These are phyloP conservation scores for Amphilophus citrinellus DNA, from an alignment of 2,113 vertebrate genomes.

Conservation along the genomic window DNA sequence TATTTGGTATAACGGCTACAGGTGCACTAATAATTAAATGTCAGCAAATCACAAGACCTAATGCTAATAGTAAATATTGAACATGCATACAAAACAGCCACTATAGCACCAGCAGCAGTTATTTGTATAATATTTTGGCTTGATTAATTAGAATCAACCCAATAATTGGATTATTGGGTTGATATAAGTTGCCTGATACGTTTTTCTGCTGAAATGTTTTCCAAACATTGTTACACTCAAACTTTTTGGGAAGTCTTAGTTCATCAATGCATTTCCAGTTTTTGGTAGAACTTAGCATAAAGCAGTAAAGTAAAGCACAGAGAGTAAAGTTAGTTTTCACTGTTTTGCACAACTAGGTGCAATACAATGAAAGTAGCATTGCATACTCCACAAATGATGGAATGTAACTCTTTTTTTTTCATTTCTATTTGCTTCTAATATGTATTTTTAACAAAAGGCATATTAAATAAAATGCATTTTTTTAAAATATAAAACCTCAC, in stretches of 20 bases:
- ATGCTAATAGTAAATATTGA: rapidly evolving
- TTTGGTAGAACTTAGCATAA: too few relatives aligned
- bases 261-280: too few relatives aligned
- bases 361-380: too few relatives aligned
- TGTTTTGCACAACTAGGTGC: too few relatives aligned
- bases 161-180: rapidly evolving
- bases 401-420: too few relatives aligned
- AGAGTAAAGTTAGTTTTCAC: too few relatives aligned
- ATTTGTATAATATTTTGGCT: neutral
- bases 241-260: too few relatives aligned
- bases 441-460: too few relatives aligned
- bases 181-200: neutral
- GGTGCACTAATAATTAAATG: neutral
- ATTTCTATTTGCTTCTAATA: too few relatives aligned
- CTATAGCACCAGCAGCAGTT: neutral
- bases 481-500: neutral
- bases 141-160: neutral
- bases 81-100: neutral
- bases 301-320: too few relatives aligned
- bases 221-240: neutral
- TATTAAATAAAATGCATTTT: too few relatives aligned
- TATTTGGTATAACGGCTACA: neutral
- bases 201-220: neutral
- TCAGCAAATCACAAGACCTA: neutral
- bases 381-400: too few relatives aligned